Evolutionary conservation across 2,113 vertebrate genomes (phyloP).

Genomic region (Labeo catla): DNA sequence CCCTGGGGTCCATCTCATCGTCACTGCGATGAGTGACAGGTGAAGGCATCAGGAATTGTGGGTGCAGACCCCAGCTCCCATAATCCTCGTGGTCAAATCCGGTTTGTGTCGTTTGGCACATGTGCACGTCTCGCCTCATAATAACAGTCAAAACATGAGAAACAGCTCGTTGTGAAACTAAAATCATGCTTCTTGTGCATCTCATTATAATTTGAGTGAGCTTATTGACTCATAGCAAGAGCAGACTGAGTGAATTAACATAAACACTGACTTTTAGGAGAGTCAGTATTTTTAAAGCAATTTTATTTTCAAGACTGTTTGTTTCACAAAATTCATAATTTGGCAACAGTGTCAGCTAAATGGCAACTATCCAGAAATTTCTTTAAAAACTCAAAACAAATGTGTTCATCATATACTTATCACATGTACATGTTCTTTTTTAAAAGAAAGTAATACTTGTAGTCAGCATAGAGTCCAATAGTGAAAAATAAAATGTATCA

Average conservation of each 20-base stretch:
- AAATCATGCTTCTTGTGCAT: not conserved
- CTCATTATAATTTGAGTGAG: not conserved
- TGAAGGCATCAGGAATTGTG: constrained; percentile 28
- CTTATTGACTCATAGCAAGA: not conserved
- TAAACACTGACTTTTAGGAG: not conserved
- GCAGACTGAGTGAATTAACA: not conserved
- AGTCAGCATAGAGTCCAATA: not conserved
- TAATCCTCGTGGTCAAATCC: not conserved
- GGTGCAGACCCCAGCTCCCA: constrained; percentile 5
- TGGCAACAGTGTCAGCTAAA: not conserved
- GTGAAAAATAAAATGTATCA: not conserved
- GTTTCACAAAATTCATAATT: not conserved
- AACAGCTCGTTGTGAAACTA: not conserved
- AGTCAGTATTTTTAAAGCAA: not conserved
- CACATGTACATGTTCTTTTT: too few relatives aligned
- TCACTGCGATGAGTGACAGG: constrained; percentile 37
- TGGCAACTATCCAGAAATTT: not conserved
- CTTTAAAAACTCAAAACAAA: not conserved
- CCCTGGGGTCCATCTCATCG: constrained; percentile 32
- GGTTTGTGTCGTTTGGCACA: not conserved
- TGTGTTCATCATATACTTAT: not conserved
- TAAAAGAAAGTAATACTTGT: not conserved
- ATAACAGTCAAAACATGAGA: not conserved
- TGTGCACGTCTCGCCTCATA: not conserved
- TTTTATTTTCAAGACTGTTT: not conserved